Evolutionary conservation across 2,113 vertebrate species (phyloP).

Genomic region (Sorex araneus): DNA sequence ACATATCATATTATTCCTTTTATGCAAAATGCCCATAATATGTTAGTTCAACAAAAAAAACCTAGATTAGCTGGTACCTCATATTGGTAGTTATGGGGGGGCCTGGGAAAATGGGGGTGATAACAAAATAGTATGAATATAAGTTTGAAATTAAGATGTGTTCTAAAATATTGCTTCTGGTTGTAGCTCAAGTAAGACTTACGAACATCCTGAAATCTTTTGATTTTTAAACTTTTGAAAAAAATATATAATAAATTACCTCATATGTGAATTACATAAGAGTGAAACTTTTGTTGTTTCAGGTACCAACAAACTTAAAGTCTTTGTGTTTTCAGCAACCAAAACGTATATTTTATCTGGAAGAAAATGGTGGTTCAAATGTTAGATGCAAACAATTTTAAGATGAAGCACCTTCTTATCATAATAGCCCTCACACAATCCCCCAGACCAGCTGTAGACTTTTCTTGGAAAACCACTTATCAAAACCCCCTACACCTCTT

Average conservation of each 20-base stretch:
- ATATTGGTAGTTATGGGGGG: neutral
- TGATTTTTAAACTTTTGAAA: neutral
- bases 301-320: too few relatives aligned
- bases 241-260: neutral
- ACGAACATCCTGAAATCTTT: neutral
- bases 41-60: neutral
- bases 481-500: neutral
- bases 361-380: neutral
- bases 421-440: fast-evolving
- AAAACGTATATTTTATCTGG: neutral
- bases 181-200: neutral
- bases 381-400: neutral
- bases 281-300: neutral
- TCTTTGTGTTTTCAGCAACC: neutral
- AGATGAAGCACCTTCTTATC: neutral
- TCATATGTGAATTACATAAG: neutral
- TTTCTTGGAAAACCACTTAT: neutral
- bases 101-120: neutral
- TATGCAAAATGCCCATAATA: neutral
- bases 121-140: neutral
- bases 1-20: neutral
- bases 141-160: too few relatives aligned
- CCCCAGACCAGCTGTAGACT: fast-evolving
- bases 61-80: neutral
- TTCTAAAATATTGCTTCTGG: neutral